phyloP scores from a whole-genome alignment of 1,140 invertebrate species.

The Leptopilina boulardi region DNA sequence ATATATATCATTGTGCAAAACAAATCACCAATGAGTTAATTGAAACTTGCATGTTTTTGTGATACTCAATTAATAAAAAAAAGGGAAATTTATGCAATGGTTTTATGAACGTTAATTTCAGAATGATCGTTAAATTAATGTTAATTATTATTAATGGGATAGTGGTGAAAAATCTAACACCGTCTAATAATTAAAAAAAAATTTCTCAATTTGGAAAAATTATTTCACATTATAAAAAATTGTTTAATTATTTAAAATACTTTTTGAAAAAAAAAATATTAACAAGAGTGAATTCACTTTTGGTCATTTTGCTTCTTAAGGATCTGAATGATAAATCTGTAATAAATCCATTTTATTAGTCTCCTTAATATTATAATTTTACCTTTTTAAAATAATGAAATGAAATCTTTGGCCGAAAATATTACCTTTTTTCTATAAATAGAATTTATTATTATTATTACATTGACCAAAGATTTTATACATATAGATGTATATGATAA shows the following conservation, averaged over 20 bases:
- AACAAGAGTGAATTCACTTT: not conserved
- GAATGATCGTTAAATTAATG: conserved; percentile 46
- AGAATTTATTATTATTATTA: not conserved
- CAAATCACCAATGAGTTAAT: conserved; percentile 60
- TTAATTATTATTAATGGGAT: conserved; percentile 46
- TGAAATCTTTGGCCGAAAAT: conserved; percentile 1
- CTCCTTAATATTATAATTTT: not conserved
- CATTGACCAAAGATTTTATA: conserved; percentile 47
- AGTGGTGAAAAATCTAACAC: not conserved
- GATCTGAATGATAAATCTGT: conserved; percentile 26
- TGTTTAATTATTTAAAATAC: not conserved
- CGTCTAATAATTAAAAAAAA: not conserved
- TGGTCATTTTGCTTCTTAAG: conserved; percentile 23
- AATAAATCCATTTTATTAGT: conserved; percentile 29
- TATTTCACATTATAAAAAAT: not conserved
- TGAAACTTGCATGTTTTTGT: conserved; percentile 34
- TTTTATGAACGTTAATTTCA: conserved; percentile 47
- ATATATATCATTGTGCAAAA: conserved; percentile 68
- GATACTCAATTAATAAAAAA: conserved; percentile 38
- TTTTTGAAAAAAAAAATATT: too few species aligned
- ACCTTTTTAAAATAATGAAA: not conserved
- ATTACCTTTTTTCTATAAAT: not conserved
- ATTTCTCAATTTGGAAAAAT: not conserved
- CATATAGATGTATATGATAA: conserved; percentile 17
- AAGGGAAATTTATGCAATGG: conserved; percentile 38